These are phyloP conservation scores for Cottoperca gobio DNA, from an alignment of 2,797 vertebrate genomes.

Conservation along the genomic window DNA sequence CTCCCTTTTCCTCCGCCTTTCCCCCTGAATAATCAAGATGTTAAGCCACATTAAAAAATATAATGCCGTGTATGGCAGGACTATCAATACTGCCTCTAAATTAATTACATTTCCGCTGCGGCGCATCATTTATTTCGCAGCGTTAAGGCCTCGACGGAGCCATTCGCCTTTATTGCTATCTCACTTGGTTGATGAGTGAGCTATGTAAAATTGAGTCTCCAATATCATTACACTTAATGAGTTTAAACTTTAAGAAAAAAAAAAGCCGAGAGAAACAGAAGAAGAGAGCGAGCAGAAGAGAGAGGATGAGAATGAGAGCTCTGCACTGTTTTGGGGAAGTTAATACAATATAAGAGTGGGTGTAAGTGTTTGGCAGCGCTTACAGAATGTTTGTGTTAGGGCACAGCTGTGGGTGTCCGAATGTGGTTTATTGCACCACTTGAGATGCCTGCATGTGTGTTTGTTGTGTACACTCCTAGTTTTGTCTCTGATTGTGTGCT, in stretches of 20 bases:
- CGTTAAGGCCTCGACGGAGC: conserved; percentile 96
- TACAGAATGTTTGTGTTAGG: conserved; percentile 76
- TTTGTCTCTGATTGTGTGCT: conserved; percentile 35
- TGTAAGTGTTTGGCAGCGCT: conserved; percentile 75
- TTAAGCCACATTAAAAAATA: conserved; percentile 99
- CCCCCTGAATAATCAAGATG: conserved; percentile 92
- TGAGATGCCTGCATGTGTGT: conserved; percentile 51
- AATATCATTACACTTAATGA: conserved; percentile 97
- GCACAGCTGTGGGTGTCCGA: conserved; percentile 77
- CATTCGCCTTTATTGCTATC: conserved; percentile 99
- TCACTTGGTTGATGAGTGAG: conserved; percentile 97
- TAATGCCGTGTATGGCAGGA: conserved; percentile 96
- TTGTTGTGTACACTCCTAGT: conserved; percentile 17
- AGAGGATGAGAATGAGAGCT: conserved; percentile 52
- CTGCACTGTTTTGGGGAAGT: conserved; percentile 73
- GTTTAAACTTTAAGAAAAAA: conserved; percentile 91
- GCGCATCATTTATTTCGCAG: conserved; percentile 98
- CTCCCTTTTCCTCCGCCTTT: conserved; percentile 67
- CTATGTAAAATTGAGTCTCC: conserved; percentile 96
- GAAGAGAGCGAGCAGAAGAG: conserved; percentile 48
- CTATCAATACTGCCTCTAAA: conserved; percentile 99
- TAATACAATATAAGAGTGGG: conserved; percentile 77
- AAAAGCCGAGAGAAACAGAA: conserved; percentile 74
- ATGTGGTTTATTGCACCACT: conserved; percentile 70
- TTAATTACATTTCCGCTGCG: conserved; percentile 99